A percentile compares a stretch with the other conserved stretches of the same genome.
Evolutionary conservation across 2,113 vertebrate genomes (phyloP).

Genomic region (Oncorhynchus masou): DNA sequence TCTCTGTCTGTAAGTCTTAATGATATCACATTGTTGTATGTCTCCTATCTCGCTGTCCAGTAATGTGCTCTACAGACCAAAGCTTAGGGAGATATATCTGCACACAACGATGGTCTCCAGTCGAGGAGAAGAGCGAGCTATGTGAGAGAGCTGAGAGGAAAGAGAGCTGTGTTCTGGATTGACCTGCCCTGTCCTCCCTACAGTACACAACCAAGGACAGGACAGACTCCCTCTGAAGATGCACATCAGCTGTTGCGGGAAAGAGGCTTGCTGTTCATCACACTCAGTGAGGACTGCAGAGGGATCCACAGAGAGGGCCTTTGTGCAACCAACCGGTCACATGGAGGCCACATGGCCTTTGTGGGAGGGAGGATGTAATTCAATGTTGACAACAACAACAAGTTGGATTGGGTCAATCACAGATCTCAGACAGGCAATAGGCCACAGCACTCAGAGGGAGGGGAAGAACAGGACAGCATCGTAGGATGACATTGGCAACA

Average conservation of each 20-base stretch:
- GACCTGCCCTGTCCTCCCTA: background rate
- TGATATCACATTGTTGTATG: background rate
- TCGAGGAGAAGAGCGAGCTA: background rate
- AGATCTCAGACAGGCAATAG: constrained; percentile 17
- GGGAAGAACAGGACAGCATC: constrained; percentile 13
- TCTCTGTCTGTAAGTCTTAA: too few relatives aligned
- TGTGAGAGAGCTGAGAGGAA: background rate
- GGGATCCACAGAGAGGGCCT: background rate
- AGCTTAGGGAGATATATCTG: too few relatives aligned
- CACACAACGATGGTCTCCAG: background rate
- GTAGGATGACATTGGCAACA: constrained; percentile 6
- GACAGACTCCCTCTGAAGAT: constrained; percentile 29
- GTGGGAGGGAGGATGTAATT: constrained; percentile 26
- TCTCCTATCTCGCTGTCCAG: background rate
- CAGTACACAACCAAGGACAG: background rate
- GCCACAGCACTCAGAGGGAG: background rate
- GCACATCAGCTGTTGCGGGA: constrained; percentile 34
- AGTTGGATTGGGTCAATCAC: constrained; percentile 20
- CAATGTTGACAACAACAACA: constrained; percentile 28
- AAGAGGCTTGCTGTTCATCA: too few relatives aligned
- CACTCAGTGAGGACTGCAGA: background rate
- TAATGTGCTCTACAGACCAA: background rate
- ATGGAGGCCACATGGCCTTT: constrained; percentile 3
- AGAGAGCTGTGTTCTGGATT: background rate
- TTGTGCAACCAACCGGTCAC: background rate